Base-by-base conservation (phyloP, 1,140 invertebrate genomes). In the Dendrolimus punctatus region DNA sequence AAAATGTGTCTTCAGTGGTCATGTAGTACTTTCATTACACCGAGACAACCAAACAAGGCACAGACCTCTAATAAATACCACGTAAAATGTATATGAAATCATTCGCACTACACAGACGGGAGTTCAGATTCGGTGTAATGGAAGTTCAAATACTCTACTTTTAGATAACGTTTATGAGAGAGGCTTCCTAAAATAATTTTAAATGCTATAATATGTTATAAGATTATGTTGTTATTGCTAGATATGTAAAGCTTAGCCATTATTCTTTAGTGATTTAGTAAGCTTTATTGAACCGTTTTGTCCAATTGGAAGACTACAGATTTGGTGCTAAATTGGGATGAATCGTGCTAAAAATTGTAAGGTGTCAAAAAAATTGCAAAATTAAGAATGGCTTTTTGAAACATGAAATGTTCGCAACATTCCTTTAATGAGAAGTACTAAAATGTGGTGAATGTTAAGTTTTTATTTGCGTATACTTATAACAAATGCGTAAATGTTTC, bases 311-410 rank as follows among this genome's bases (percentile, higher is more conserved):
- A 85, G 82, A 85, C 82, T 85, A 76, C 77, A 64, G 79, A 76
- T 80, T 84, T 84, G 82, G 82, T 85, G 82, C 82, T 85, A 85
- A 85, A 84, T 80, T 81, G 69, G 73, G 73, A 75, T 66, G 73
- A 76, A 65, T 69, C 80, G 80, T 69, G 71, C 49, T 50, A 6
- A 39, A 49, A 46, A 46, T 48, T 57, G 43, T n/a, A 45, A 45
- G 23, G n/a, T 45, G 8, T 9, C n/a, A 45, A 45, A 45, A 44
- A 45, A 42, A 42, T 23, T 23, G 23, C 23, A 23, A 23, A 23
- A 23, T 23, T 23, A 23, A 23, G 23, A 23, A 23, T 23, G 23
- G 23, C 23, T 23, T 23, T 23, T 23, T 23, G 23, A 23, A 23
- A 23, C 23, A 73, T 65, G 47, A 59, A 64, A 71, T 66, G 61